These are phyloP conservation scores for Sminthopsis crassicaudata DNA, from an alignment of 2,113 vertebrate genomes.

Conservation along the genomic window DNA sequence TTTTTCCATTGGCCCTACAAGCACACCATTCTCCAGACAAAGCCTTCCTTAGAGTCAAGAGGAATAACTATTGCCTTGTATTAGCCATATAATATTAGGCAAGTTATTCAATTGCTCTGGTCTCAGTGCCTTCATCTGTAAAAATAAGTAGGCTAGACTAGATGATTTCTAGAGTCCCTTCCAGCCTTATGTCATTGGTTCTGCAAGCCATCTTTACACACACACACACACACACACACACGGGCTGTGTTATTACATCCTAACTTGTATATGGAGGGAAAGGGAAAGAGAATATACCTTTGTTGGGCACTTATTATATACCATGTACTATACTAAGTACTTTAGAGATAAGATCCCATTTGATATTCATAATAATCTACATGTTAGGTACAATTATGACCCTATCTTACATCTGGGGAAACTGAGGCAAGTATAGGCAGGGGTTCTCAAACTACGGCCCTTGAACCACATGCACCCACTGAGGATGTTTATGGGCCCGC, in stretches of 20 bases:
- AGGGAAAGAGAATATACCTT: not conserved
- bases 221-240: too few relatives aligned
- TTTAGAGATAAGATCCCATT: not conserved
- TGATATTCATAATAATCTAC: not conserved
- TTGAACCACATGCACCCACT: too few relatives aligned
- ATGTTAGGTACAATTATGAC: not conserved
- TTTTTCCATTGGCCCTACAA: not conserved
- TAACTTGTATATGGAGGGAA: not conserved
- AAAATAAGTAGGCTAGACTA: not conserved
- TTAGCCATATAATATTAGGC: not conserved
- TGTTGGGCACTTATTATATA: not conserved
- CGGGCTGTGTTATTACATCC: not conserved
- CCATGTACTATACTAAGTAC: not conserved
- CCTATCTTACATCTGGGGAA: not conserved
- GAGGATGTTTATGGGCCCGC: too few relatives aligned
- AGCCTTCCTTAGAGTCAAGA: not conserved
- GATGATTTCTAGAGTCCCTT: not conserved
- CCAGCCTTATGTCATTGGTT: not conserved
- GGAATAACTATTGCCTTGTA: not conserved
- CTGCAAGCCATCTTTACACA: not conserved
- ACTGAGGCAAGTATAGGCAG: too few relatives aligned
- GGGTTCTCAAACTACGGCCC: too few relatives aligned
- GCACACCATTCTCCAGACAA: not conserved
- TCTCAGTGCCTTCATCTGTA: not conserved
- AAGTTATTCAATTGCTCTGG: not conserved